A percentile compares a stretch with the other conserved stretches of the same genome.
phyloP scores from a whole-genome alignment of 2,113 vertebrate genomes.

The Nansenia antarctica region DNA sequence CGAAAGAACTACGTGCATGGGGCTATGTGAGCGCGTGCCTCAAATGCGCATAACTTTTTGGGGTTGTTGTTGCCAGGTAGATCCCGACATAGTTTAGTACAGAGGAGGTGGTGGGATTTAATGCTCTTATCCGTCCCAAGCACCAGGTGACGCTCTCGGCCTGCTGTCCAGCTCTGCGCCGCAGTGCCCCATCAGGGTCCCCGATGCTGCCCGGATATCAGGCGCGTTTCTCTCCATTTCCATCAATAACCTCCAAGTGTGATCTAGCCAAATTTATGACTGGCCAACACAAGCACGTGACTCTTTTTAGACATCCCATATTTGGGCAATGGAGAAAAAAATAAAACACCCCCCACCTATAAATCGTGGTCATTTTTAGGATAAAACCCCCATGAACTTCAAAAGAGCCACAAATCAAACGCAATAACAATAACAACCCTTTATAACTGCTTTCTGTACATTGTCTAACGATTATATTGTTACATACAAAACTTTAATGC shows the following conservation, averaged over 20 bases:
- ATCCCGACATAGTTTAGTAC: not conserved
- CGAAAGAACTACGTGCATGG: not conserved
- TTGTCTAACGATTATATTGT: conserved; percentile 14
- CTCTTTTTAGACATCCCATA: conserved; percentile 83
- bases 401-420: conserved; percentile 84
- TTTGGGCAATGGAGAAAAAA: conserved; percentile 82
- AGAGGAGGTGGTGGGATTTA: not conserved
- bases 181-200: conserved; percentile 25
- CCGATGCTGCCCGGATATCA: conserved; percentile 79
- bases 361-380: conserved; percentile 85
- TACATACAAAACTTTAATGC: conserved; percentile 1
- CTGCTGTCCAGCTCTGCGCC: conserved; percentile 67
- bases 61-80: conserved; percentile 4
- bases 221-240: conserved; percentile 79
- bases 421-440: conserved; percentile 76
- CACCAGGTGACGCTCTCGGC: conserved; percentile 84
- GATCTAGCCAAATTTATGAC: conserved; percentile 84
- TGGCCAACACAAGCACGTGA: conserved; percentile 82
- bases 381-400: conserved; percentile 82
- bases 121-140: conserved; percentile 41
- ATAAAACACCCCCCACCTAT: conserved; percentile 76
- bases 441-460: conserved; percentile 64
- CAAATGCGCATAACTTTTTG: not conserved
- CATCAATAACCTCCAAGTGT: conserved; percentile 82
- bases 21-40: not conserved